phyloP scores from a whole-genome alignment of 2,888 invertebrate genomes.

The Parelbella ahira region DNA sequence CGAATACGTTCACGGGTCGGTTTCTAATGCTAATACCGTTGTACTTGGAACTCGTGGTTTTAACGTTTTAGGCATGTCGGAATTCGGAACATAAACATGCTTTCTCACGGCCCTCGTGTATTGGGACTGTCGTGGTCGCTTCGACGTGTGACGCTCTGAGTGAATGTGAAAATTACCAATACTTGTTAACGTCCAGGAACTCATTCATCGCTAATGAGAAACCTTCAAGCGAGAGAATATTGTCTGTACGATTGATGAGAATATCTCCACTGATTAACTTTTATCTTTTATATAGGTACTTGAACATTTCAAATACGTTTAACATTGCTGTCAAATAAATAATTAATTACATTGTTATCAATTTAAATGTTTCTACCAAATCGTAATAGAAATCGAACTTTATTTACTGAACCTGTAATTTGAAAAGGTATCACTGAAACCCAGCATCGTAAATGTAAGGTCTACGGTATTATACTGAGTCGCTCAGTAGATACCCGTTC shows the following conservation, averaged over 20 bases:
- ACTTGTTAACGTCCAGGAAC: conserved; percentile 31
- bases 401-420: too few species aligned
- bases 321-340: too few species aligned
- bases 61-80: conserved; percentile 28
- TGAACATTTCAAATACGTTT: too few species aligned
- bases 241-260: too few species aligned
- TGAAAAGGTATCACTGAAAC: too few species aligned
- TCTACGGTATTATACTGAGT: too few species aligned
- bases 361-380: too few species aligned
- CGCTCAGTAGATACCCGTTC: too few species aligned
- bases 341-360: too few species aligned
- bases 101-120: conserved; percentile 62
- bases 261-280: too few species aligned
- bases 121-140: conserved; percentile 49
- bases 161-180: conserved; percentile 63
- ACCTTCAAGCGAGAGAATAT: background rate
- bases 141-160: conserved; percentile 36
- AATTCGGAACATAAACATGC: conserved; percentile 30
- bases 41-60: conserved; percentile 22
- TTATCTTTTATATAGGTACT: background rate
- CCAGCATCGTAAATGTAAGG: too few species aligned
- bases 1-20: conserved; percentile 21
- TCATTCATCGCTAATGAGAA: background rate
- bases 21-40: conserved; percentile 26
- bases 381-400: too few species aligned